A percentile compares a stretch with the other conserved stretches of the same genome.
These are phyloP conservation scores for Carassius gibelio DNA, from an alignment of 2,113 vertebrate species.

Conservation along the genomic window DNA sequence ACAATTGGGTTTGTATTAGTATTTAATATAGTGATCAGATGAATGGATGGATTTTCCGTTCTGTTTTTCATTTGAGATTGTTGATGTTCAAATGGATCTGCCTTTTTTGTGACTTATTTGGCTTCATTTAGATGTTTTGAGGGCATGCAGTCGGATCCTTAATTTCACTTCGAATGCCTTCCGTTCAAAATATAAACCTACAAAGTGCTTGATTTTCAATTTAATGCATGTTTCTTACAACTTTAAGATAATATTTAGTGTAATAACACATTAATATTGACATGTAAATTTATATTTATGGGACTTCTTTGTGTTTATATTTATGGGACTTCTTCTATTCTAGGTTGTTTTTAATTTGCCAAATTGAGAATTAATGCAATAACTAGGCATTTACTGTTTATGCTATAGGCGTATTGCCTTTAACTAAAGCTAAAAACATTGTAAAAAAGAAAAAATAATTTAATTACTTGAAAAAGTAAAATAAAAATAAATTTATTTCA, in stretches of 20 bases:
- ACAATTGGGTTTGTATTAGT: neutral
- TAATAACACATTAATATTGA: neutral
- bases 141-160: neutral
- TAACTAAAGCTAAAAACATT: neutral
- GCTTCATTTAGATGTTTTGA: neutral
- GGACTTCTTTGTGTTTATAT: neutral
- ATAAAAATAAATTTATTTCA: neutral
- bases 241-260: neutral
- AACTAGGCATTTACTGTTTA: conserved; percentile 5
- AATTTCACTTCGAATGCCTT: conserved; percentile 17
- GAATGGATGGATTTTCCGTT: neutral
- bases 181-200: neutral
- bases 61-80: neutral
- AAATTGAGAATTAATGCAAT: conserved; percentile 1
- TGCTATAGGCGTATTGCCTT: neutral
- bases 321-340: neutral
- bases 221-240: conserved; percentile 31
- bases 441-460: neutral
- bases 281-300: neutral
- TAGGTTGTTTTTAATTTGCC: conserved; percentile 2
- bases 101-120: neutral
- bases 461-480: neutral
- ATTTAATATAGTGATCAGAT: neutral
- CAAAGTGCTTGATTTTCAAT: conserved; percentile 31
- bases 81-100: neutral